Evolutionary conservation across 2,797 vertebrate species (phyloP).

Genomic region (Darevskia nairensis): DNA sequence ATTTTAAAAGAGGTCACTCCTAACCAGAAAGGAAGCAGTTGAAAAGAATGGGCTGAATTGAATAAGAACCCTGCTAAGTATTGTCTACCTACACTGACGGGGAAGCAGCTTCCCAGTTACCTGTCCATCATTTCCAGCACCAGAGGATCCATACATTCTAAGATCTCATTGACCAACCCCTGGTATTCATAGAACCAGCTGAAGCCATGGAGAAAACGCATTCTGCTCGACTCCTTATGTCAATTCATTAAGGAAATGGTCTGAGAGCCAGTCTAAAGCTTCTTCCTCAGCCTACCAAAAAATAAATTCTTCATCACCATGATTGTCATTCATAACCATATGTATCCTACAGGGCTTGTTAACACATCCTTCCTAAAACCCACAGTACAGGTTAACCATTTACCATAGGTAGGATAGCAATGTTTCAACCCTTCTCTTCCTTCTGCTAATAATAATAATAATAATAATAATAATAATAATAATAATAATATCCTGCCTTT

Average conservation of each 20-base stretch:
- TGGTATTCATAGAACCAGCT: slow-evolving; percentile 95
- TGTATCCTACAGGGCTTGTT: neutral
- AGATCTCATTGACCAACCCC: slow-evolving; percentile 90
- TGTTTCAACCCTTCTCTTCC: neutral
- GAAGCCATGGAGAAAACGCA: slow-evolving; percentile 96
- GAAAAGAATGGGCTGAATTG: too few relatives aligned
- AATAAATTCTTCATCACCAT: neutral
- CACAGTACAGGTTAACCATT: neutral
- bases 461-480: too few relatives aligned
- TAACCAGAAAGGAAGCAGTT: too few relatives aligned
- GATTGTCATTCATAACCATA: too few relatives aligned
- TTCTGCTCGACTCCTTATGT: slow-evolving; percentile 51
- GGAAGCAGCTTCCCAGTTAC: slow-evolving; percentile 53
- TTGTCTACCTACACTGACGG: too few relatives aligned
- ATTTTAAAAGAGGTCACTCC: too few relatives aligned
- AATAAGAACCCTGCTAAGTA: too few relatives aligned
- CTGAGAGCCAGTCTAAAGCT: neutral
- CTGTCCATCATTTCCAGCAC: slow-evolving; percentile 69
- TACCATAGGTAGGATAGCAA: neutral
- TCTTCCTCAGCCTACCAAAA: neutral
- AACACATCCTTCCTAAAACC: neutral
- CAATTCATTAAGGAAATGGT: rapidly evolving
- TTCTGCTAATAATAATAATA: too few relatives aligned
- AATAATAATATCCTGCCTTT: too few relatives aligned
- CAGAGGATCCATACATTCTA: slow-evolving; percentile 77